Evolutionary conservation across 2,113 vertebrate genomes (phyloP).

Genomic region (Pyrgilauda ruficollis): DNA sequence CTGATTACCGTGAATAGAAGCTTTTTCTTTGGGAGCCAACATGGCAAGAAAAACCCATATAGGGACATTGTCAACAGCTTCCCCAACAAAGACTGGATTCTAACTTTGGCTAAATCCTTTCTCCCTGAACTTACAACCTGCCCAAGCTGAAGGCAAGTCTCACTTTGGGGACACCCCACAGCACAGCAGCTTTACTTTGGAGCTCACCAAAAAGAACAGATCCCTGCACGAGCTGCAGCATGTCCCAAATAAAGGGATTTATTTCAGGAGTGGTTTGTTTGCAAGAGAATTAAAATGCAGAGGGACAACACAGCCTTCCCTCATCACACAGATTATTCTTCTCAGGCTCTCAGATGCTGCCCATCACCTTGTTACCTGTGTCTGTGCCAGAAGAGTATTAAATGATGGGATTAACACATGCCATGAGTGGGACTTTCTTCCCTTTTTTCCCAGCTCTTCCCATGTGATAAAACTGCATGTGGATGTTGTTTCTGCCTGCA

Average conservation of each 20-base stretch:
- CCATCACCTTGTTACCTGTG: neutral
- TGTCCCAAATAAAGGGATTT: slow-evolving; percentile 17
- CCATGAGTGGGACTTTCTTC: neutral
- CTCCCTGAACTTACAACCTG: neutral
- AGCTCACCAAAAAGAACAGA: neutral
- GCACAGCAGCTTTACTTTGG: neutral
- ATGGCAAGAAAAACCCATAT: neutral
- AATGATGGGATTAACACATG: neutral
- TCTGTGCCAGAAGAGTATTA: neutral
- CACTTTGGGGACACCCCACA: neutral
- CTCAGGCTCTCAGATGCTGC: neutral
- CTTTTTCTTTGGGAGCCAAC: slow-evolving; percentile 32
- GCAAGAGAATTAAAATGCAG: neutral
- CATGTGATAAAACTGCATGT: neutral
- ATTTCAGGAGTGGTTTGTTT: slow-evolving; percentile 9
- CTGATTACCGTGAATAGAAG: slow-evolving; percentile 64
- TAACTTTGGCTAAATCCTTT: slow-evolving; percentile 16
- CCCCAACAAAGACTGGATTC: neutral
- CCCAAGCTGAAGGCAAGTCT: neutral
- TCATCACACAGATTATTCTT: neutral
- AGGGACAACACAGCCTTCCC: neutral
- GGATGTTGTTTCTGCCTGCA: neutral
- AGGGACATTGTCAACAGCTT: neutral
- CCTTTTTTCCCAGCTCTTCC: neutral
- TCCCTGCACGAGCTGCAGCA: neutral